These are phyloP conservation scores for Bolborhynchus lineola DNA, from an alignment of 2,113 vertebrate genomes.

Conservation along the genomic window DNA sequence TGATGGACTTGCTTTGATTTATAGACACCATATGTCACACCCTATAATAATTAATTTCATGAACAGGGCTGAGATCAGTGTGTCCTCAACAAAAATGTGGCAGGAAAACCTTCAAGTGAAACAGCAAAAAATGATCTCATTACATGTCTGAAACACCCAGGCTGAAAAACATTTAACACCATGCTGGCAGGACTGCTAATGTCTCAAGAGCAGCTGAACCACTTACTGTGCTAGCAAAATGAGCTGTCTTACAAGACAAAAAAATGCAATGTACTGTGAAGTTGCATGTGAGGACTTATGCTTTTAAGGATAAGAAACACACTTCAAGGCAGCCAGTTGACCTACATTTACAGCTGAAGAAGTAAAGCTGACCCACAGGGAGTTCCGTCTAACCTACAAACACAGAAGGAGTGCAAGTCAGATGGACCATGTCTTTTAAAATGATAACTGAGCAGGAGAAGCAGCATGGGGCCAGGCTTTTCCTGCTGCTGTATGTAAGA, in stretches of 20 bases:
- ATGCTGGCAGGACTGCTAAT: neutral
- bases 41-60: neutral
- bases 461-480: neutral
- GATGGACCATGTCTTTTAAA: neutral
- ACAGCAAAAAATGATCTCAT: neutral
- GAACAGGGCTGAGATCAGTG: neutral
- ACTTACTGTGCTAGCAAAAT: neutral
- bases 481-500: neutral
- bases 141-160: neutral
- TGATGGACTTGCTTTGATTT: neutral
- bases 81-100: neutral
- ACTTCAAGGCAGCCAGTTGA: neutral
- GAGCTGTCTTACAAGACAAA: neutral
- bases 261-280: neutral
- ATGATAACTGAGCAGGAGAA: neutral
- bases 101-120: neutral
- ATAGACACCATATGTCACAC: neutral
- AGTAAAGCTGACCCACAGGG: slow-evolving; percentile 33
- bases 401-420: neutral
- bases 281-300: neutral
- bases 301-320: neutral
- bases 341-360: slow-evolving; percentile 49
- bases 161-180: neutral
- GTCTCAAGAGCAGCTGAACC: neutral
- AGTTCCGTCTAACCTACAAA: slow-evolving; percentile 47